phyloP scores from a whole-genome alignment of 2,113 vertebrate genomes.

The Phaethon lepturus region DNA sequence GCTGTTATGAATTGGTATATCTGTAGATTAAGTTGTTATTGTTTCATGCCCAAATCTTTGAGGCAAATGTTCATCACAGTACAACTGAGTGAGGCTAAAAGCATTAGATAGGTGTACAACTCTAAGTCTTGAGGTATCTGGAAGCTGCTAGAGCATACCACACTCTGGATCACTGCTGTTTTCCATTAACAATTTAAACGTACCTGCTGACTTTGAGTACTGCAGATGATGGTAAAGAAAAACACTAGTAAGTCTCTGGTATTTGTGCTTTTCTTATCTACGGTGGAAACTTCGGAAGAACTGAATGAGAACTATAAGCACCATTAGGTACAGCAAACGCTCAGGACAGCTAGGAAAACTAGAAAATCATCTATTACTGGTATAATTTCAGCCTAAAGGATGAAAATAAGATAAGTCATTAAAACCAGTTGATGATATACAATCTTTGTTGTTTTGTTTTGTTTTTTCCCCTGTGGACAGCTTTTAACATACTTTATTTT shows the following conservation, averaged over 20 bases:
- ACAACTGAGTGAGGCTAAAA: background rate
- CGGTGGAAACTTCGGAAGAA: background rate
- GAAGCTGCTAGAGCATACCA: background rate
- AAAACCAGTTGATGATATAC: background rate
- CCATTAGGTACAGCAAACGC: background rate
- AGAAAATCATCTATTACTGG: background rate
- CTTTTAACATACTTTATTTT: background rate
- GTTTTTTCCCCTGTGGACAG: background rate
- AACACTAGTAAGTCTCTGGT: background rate
- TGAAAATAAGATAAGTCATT: background rate
- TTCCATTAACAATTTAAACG: background rate
- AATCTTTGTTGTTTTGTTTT: background rate
- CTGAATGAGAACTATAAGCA: background rate
- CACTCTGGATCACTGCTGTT: background rate
- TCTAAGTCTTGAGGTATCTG: background rate
- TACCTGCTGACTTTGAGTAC: background rate
- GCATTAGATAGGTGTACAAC: background rate
- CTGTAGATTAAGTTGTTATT: background rate
- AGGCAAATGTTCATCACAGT: background rate
- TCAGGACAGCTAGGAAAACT: background rate
- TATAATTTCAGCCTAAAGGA: background rate
- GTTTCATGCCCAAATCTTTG: background rate
- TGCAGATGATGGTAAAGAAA: background rate
- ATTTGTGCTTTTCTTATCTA: background rate
- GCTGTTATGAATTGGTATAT: background rate